Evolutionary conservation across 2,113 vertebrate species (phyloP).

Genomic region (Sialia sialis): DNA sequence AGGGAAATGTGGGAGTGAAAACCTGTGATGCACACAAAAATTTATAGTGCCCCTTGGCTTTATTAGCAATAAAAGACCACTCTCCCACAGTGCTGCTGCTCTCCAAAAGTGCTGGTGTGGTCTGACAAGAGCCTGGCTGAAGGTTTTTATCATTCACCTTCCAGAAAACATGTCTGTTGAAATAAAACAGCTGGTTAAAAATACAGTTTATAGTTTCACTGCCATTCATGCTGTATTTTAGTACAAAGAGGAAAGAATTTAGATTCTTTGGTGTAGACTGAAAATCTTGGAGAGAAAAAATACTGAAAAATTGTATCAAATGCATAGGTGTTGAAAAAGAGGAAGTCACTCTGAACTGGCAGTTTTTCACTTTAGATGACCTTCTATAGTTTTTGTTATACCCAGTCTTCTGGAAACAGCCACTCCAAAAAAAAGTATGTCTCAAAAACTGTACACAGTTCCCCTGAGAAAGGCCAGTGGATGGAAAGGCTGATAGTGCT

Average conservation of each 20-base stretch:
- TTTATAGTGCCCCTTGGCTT: not conserved
- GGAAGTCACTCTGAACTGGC: not conserved
- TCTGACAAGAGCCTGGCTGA: not conserved
- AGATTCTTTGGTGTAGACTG: not conserved
- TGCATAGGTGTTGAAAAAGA: not conserved
- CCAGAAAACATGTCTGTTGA: rapidly evolving
- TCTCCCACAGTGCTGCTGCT: not conserved
- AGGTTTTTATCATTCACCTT: not conserved
- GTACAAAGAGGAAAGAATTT: not conserved
- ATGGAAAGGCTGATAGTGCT: not conserved
- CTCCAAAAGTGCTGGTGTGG: not conserved
- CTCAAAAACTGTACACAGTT: not conserved
- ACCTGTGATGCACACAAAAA: not conserved
- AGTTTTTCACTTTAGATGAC: not conserved
- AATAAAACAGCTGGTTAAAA: not conserved
- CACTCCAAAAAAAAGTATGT: not conserved
- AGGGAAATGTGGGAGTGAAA: not conserved
- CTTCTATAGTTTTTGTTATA: not conserved
- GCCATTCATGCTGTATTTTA: not conserved
- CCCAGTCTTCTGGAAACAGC: not conserved
- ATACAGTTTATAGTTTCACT: not conserved
- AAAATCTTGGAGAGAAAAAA: not conserved
- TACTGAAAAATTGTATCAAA: not conserved
- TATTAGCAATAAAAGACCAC: not conserved
- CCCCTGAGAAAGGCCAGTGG: not conserved